phyloP scores from a whole-genome alignment of 92 coral and sea anemone species.

The Pocillopora grandis region DNA sequence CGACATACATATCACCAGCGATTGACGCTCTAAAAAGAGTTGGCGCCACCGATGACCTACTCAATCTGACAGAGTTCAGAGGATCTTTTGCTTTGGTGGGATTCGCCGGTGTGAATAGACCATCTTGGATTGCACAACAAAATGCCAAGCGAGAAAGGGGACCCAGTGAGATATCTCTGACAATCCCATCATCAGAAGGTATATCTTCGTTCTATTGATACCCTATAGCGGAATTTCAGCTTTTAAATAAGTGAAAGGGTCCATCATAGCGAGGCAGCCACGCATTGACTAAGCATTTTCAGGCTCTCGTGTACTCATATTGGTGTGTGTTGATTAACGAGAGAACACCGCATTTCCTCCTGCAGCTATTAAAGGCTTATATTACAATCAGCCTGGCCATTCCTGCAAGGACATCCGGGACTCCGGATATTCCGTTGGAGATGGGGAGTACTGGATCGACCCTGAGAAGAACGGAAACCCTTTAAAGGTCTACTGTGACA shows the following conservation, averaged over 20 bases:
- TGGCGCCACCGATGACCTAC: conserved; percentile 36
- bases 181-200: neutral
- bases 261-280: too few relatives aligned
- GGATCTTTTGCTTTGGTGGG: conserved; percentile 39
- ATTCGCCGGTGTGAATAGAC: conserved; percentile 26
- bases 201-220: too few relatives aligned
- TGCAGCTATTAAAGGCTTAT: neutral
- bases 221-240: too few relatives aligned
- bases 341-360: too few relatives aligned
- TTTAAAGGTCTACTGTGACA: neutral
- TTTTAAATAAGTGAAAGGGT: too few relatives aligned
- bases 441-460: conserved; percentile 9
- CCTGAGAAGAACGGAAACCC: conserved; percentile 5
- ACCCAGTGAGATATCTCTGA: conserved; percentile 14
- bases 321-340: too few relatives aligned
- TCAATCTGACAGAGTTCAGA: conserved; percentile 3
- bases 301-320: too few relatives aligned
- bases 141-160: conserved; percentile 21
- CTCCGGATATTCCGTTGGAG: neutral
- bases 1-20: conserved; percentile 17
- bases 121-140: conserved; percentile 37
- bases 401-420: neutral
- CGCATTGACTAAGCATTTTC: too few relatives aligned
- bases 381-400: neutral
- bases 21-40: conserved; percentile 34